Conservation (phyloP, 2,113 vertebrate species). For the Petrocephalus zakoni region DNA sequence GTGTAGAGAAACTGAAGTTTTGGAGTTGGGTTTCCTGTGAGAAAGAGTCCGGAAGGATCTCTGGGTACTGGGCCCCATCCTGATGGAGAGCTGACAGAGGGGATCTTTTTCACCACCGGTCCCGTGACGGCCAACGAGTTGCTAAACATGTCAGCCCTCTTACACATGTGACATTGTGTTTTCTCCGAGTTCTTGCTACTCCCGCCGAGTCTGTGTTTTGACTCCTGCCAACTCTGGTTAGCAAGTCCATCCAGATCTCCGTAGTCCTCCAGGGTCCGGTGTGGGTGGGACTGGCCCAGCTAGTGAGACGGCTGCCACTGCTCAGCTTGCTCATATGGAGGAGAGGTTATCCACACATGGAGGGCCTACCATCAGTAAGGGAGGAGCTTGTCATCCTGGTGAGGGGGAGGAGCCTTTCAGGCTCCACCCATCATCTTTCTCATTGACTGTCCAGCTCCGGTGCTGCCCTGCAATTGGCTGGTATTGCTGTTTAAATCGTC, state of each 20-base stretch:
- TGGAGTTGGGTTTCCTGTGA: conserved; percentile 7
- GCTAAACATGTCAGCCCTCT: not conserved
- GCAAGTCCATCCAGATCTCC: not conserved
- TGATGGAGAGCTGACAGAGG: conserved; percentile 9
- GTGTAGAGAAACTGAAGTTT: not conserved
- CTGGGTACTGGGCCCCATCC: not conserved
- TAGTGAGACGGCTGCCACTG: not conserved
- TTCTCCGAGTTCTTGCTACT: not conserved
- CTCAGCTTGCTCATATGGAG: not conserved
- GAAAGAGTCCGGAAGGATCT: conserved; percentile 15
- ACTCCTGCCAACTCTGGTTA: not conserved
- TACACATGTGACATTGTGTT: conserved; percentile 30
- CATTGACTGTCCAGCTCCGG: not conserved
- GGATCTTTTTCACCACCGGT: not conserved
- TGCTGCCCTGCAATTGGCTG: not conserved
- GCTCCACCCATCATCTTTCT: not conserved
- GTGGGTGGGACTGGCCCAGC: not conserved
- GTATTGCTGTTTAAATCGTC: not conserved
- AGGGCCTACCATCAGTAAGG: not conserved
- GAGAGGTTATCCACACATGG: not conserved
- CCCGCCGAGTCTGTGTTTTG: not conserved
- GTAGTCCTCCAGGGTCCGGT: not conserved
- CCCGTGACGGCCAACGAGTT: not conserved
- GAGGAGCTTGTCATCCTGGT: not conserved
- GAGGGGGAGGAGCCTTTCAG: not conserved